Percentiles rank a stretch among this genome's conserved stretches.
Conservation (phyloP, 1,140 invertebrate species). For the Heliconius melpomene region DNA sequence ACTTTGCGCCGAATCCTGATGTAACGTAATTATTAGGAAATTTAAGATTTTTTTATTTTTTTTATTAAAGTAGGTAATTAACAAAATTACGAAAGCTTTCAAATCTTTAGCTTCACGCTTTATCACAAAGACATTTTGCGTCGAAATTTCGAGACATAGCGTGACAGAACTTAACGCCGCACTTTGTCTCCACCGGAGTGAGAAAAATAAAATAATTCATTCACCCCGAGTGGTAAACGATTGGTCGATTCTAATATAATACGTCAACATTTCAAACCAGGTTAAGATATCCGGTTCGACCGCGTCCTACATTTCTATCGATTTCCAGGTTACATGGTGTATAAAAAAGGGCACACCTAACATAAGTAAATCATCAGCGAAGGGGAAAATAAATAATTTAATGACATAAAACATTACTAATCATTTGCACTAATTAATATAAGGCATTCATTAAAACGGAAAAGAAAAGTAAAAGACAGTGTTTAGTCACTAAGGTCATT, state of each 20-base stretch:
- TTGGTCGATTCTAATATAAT: constrained; percentile 2
- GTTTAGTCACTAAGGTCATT: too few species aligned
- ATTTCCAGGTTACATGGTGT: neutral
- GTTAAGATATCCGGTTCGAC: constrained; percentile 12
- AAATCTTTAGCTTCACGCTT: neutral
- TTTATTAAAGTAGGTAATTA: too few species aligned
- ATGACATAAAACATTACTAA: too few species aligned
- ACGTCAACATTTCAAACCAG: constrained; percentile 5
- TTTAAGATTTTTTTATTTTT: too few species aligned
- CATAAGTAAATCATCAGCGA: neutral
- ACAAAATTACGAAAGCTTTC: neutral
- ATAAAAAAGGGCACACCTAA: neutral
- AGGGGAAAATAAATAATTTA: neutral
- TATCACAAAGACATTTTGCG: too few species aligned
- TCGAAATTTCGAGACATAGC: neutral
- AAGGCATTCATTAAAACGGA: too few species aligned
- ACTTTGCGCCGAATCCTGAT: too few species aligned
- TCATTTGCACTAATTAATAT: too few species aligned
- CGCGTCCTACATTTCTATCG: constrained; percentile 12
- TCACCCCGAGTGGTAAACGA: neutral
- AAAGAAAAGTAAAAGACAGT: neutral
- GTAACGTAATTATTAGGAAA: too few species aligned
- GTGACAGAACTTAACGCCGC: neutral
- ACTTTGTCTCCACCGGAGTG: neutral
- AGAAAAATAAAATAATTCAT: neutral